Evolutionary conservation across 2,113 vertebrate species (phyloP).

Genomic region (Marmota monax): DNA sequence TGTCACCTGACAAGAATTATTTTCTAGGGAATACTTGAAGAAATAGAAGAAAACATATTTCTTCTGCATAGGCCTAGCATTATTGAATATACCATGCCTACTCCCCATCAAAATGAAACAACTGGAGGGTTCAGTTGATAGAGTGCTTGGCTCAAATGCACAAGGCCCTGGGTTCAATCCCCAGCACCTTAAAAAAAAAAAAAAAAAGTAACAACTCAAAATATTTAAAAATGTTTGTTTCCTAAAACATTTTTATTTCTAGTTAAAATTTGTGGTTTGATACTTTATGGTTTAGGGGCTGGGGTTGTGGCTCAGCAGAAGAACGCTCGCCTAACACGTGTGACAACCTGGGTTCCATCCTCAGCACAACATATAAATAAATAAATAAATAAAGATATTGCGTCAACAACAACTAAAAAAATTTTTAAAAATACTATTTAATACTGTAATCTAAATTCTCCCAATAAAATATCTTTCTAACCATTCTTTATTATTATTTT

Average conservation of each 20-base stretch:
- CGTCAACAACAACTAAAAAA: too few species aligned
- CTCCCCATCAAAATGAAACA: not conserved
- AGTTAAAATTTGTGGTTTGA: constrained; percentile 35
- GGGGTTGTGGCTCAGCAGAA: too few species aligned
- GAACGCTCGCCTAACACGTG: too few species aligned
- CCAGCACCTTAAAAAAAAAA: too few species aligned
- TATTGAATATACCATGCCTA: constrained; percentile 30
- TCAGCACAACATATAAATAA: too few species aligned
- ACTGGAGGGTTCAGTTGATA: too few species aligned
- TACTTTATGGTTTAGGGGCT: not conserved
- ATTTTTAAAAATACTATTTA: not conserved
- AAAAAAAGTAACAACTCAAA: not conserved
- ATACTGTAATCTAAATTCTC: constrained; percentile 22
- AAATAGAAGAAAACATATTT: not conserved
- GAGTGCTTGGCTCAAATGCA: too few species aligned
- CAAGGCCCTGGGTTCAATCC: too few species aligned
- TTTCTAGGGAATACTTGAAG: not conserved
- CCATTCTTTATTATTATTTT: not conserved
- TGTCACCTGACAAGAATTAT: constrained; percentile 22
- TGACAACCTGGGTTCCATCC: too few species aligned
- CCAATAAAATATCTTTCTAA: constrained; percentile 34
- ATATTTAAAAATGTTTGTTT: constrained; percentile 33
- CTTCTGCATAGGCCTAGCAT: not conserved
- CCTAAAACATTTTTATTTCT: constrained; percentile 13
- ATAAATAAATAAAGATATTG: too few species aligned